Evolutionary conservation across 2,888 invertebrate genomes (phyloP), one percentile per base, ranked within the genome.

Genomic region (Netelia melanura): DNA sequence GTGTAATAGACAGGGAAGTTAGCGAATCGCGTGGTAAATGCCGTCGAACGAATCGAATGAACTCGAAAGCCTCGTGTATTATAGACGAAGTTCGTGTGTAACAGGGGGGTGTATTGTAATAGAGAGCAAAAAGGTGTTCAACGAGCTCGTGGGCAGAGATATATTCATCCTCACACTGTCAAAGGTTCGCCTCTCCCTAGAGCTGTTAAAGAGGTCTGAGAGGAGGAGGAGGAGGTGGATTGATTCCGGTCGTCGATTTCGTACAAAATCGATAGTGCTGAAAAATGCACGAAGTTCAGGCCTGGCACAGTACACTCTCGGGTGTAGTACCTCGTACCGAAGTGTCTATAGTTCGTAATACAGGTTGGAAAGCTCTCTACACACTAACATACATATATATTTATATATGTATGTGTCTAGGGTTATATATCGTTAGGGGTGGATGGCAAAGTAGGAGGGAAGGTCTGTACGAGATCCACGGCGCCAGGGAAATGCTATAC

Each of bases 241-340:
- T 77, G 67, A 81, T 82, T 84, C 8, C 72, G 68, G 21, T 85
- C 64, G 70, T 83, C 83, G 81, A 78, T 83, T 80, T 14, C 70
- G 56, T 68, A 25, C 74, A 70, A 84, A 88, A 90, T 91, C 89
- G 89, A 91, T 90, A 90, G 72, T 87, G 82, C 86, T 90, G 86
- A 90, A 91, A 91, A 89, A 91, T 90, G 89, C 87, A 87, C 83
- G 76, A 88, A 88, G 89, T 90, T 89, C 86, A 88, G 87, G 70
- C 62, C 68, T 67, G 67, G 82, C 25, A 75, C n/a, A 48, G 38
- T 14, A 43, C 11, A 54, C 62, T 38, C 38, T 38, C 21, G 52
- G 44, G 11, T n/a, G 43, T 75, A 84, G 83, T 87, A 86, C 86
- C 82, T 86, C 76, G 78, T 81, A 25, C 6, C 68, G 67, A 84